A percentile compares a stretch with the other conserved stretches of the same genome.
Evolutionary conservation across 2,797 vertebrate species (phyloP).

Genomic region (Gymnodraco acuticeps): DNA sequence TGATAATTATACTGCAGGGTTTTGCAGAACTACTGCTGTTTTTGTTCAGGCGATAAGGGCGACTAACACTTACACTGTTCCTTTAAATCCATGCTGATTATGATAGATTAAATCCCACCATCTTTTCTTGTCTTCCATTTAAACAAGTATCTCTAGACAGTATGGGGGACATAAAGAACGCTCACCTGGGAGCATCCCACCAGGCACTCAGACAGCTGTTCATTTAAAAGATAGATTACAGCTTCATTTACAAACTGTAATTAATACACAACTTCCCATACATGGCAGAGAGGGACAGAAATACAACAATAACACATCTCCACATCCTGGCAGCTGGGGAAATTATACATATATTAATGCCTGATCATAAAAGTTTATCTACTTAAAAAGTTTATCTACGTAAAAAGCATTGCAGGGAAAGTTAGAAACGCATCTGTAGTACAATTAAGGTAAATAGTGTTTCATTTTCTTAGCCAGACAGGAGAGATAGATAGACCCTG

Average conservation of each 20-base stretch:
- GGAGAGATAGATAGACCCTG: slow-evolving; percentile 33
- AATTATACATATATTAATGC: slow-evolving; percentile 26
- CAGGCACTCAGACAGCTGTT: slow-evolving; percentile 62
- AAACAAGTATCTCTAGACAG: slow-evolving; percentile 43
- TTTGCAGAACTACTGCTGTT: neutral
- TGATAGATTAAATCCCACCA: slow-evolving; percentile 62
- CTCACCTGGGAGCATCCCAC: slow-evolving; percentile 58
- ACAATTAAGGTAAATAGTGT: slow-evolving; percentile 51
- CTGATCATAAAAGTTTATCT: slow-evolving; percentile 21
- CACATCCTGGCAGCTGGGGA: slow-evolving; percentile 14
- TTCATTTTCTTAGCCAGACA: slow-evolving; percentile 34
- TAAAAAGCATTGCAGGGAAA: slow-evolving; percentile 36
- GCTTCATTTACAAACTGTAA: slow-evolving; percentile 71
- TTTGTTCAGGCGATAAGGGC: neutral
- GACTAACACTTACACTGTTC: slow-evolving; percentile 1
- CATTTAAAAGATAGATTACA: slow-evolving; percentile 71
- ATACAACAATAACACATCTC: slow-evolving; percentile 22
- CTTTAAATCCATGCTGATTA: slow-evolving; percentile 38
- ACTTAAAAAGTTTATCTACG: slow-evolving; percentile 46
- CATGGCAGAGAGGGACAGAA: slow-evolving; percentile 2
- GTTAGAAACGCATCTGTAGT: slow-evolving; percentile 32
- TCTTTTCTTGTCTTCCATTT: slow-evolving; percentile 58
- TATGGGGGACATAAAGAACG: slow-evolving; percentile 39
- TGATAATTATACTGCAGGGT: neutral
- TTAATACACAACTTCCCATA: slow-evolving; percentile 57